Conservation (phyloP, 2,888 invertebrate genomes). For the Lydus trimaculatus region DNA sequence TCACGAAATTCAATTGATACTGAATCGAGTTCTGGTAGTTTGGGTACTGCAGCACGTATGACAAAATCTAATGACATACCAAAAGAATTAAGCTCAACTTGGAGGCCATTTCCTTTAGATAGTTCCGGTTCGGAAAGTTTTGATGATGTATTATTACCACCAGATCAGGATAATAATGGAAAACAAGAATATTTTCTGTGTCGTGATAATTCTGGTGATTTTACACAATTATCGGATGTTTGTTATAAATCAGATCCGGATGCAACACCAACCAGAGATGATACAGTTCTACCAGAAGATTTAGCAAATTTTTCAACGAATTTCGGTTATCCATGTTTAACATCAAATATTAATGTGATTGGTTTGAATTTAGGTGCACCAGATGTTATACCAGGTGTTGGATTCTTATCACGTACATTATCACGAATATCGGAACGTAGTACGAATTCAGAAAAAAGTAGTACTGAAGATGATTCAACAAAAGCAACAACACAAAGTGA, state of each 20-base stretch:
- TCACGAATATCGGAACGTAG: constrained; percentile 89
- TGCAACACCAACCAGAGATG: constrained; percentile 67
- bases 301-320: constrained; percentile 77
- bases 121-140: constrained; percentile 87
- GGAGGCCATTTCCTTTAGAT: constrained; percentile 84
- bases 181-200: constrained; percentile 58
- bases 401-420: constrained; percentile 78
- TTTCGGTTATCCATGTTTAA: constrained; percentile 74
- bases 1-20: constrained; percentile 78
- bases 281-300: constrained; percentile 77
- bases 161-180: constrained; percentile 68
- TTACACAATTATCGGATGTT: constrained; percentile 51
- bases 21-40: constrained; percentile 77
- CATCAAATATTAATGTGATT: constrained; percentile 62
- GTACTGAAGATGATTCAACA: constrained; percentile 85
- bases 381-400: constrained; percentile 70
- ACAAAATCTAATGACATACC: constrained; percentile 65
- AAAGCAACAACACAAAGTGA: constrained; percentile 86
- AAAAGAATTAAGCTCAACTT: constrained; percentile 78
- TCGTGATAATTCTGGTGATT: constrained; percentile 54
- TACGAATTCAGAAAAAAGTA: constrained; percentile 87
- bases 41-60: constrained; percentile 72
- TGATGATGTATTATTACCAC: constrained; percentile 83
- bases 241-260: constrained; percentile 60
- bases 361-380: constrained; percentile 67